phyloP scores from a whole-genome alignment of 2,797 vertebrate species.

The Rhinatrema bivittatum region DNA sequence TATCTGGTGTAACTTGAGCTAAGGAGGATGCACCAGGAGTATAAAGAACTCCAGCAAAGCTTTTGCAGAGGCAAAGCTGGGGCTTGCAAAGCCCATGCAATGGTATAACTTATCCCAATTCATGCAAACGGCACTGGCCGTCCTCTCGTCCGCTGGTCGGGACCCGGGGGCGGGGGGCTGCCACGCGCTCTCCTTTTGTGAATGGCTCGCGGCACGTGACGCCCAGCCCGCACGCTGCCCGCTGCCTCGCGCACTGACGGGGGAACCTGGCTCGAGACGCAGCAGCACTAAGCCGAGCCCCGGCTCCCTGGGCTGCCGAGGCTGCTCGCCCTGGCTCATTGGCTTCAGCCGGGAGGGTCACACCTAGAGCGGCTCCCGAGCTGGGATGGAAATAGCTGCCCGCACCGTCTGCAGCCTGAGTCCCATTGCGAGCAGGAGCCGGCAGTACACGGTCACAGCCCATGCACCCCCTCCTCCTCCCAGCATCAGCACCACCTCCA shows the following conservation, averaged over 20 bases:
- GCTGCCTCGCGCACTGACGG: not conserved
- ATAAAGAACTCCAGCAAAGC: conserved; percentile 21
- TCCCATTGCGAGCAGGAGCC: conserved; percentile 54
- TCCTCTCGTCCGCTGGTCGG: too few relatives aligned
- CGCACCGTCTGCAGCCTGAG: conserved; percentile 54
- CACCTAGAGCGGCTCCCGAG: conserved; percentile 41
- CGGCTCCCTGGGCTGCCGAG: not conserved
- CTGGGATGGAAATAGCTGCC: conserved; percentile 68
- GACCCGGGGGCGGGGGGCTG: too few relatives aligned
- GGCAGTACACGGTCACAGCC: conserved; percentile 57
- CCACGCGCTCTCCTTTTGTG: too few relatives aligned
- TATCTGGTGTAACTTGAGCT: conserved; percentile 34
- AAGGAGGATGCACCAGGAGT: conserved; percentile 16
- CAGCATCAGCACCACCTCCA: conserved; percentile 16
- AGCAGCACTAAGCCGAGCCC: too few relatives aligned
- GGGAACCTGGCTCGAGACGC: not conserved
- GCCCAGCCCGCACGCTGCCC: not conserved
- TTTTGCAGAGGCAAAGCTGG: conserved; percentile 4
- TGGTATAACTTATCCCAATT: too few relatives aligned
- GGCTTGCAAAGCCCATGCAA: too few relatives aligned
- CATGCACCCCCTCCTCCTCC: conserved; percentile 32
- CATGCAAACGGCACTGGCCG: too few relatives aligned
- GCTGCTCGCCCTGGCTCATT: conserved; percentile 25
- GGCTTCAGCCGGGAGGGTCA: conserved; percentile 15
- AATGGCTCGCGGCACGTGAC: too few relatives aligned